Evolutionary conservation across 2,888 invertebrate species (phyloP).

Genomic region (Macropis europaea): DNA sequence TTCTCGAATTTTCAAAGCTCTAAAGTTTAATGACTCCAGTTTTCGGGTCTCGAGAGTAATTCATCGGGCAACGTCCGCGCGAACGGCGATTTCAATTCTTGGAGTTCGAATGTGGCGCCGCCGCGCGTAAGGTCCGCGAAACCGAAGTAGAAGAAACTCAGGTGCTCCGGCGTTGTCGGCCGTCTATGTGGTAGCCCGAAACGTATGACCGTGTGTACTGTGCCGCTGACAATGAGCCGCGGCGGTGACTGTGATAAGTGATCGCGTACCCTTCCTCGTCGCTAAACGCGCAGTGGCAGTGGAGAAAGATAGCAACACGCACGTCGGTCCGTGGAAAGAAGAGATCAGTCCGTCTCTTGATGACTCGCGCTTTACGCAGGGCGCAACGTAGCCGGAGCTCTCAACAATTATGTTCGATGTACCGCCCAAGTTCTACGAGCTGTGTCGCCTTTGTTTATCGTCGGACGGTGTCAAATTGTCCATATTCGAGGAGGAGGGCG

Average conservation of each 20-base stretch:
- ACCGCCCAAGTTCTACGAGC: conserved; percentile 95
- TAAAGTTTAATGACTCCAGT: too few species aligned
- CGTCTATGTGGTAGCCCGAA: conserved; percentile 34
- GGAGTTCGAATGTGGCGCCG: too few species aligned
- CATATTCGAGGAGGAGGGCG: conserved; percentile 89
- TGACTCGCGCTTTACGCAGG: conserved; percentile 74
- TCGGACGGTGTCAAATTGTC: conserved; percentile 87
- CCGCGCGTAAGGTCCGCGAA: conserved; percentile 5
- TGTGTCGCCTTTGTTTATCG: conserved; percentile 96
- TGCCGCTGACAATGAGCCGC: conserved; percentile 77
- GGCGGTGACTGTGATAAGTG: conserved; percentile 76
- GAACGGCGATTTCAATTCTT: background rate
- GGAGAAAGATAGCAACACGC: conserved; percentile 74
- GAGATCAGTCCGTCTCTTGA: conserved; percentile 69
- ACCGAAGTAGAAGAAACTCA: background rate
- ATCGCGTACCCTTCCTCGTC: conserved; percentile 65
- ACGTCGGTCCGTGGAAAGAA: conserved; percentile 56
- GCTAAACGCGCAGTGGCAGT: conserved; percentile 71
- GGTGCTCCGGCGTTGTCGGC: conserved; percentile 18
- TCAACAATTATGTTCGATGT: conserved; percentile 94
- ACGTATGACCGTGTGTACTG: conserved; percentile 58
- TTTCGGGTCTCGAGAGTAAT: too few species aligned
- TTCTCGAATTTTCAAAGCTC: too few species aligned
- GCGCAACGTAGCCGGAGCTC: conserved; percentile 69
- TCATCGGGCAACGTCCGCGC: too few species aligned